Conservation (phyloP, 2,888 invertebrate genomes). For the Diadromus collaris region DNA sequence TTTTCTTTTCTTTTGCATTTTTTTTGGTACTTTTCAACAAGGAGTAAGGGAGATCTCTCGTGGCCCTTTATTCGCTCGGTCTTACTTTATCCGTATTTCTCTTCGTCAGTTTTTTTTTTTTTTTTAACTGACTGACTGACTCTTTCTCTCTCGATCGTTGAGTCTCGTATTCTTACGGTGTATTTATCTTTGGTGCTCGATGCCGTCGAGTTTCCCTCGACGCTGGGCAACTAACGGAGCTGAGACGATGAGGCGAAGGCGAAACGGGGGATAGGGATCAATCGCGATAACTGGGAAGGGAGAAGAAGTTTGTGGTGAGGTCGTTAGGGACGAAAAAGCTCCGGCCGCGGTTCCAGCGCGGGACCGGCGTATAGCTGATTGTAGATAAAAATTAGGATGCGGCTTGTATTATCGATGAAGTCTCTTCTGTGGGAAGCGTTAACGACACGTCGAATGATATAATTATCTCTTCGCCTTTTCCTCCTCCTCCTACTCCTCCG, state of each 20-base stretch:
- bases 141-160: constrained; percentile 21
- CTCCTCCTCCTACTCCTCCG: constrained; percentile 13
- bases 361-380: constrained; percentile 51
- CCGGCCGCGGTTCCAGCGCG: constrained; percentile 1
- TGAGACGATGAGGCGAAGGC: constrained; percentile 36
- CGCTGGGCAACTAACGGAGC: constrained; percentile 36
- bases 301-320: constrained; percentile 56
- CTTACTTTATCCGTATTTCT: constrained; percentile 1
- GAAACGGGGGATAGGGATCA: constrained; percentile 58
- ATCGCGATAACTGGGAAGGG: constrained; percentile 55
- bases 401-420: constrained; percentile 57
- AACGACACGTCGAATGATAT: constrained; percentile 60
- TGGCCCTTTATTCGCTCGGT: constrained; percentile 41
- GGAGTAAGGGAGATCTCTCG: constrained; percentile 31
- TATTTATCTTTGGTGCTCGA: constrained; percentile 53
- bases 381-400: constrained; percentile 62
- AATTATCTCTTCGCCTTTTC: constrained; percentile 48
- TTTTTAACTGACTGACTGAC: no score
- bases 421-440: constrained; percentile 56
- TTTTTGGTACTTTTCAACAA: constrained; percentile 56
- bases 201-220: constrained; percentile 52
- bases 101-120: constrained; percentile 37
- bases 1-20: not conserved
- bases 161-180: constrained; percentile 53
- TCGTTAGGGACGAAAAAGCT: constrained; percentile 59